Percentiles rank a stretch among this genome's conserved stretches.
These are phyloP conservation scores for Gnatocerus cornutus DNA, from an alignment of 2,888 invertebrate species.

Conservation along the genomic window DNA sequence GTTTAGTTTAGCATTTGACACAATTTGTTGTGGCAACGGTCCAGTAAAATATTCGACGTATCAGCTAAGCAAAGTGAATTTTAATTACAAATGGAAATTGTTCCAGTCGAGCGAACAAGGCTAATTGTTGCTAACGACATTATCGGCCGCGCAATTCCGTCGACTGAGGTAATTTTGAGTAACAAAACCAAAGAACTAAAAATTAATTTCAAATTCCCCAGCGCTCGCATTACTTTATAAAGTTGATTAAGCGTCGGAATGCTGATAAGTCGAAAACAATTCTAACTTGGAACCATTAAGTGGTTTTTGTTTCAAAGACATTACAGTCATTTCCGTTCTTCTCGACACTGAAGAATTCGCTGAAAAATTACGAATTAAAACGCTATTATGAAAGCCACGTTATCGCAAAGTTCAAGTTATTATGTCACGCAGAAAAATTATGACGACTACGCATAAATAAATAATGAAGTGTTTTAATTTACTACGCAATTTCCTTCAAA, in stretches of 20 bases:
- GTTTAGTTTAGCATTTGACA: no score
- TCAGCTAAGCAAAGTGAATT: conserved; percentile 50
- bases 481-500: conserved; percentile 44
- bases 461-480: conserved; percentile 41
- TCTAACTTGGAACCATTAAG: conserved; percentile 14
- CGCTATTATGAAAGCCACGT: neutral
- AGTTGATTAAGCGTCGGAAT: conserved; percentile 32
- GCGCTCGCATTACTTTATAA: conserved; percentile 30
- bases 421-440: neutral
- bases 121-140: conserved; percentile 61
- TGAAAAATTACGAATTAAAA: neutral
- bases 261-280: conserved; percentile 32
- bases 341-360: neutral
- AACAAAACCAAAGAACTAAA: conserved; percentile 44
- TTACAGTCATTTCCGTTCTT: conserved; percentile 7
- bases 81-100: conserved; percentile 57
- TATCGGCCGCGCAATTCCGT: conserved; percentile 54
- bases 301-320: conserved; percentile 1
- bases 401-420: neutral
- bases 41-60: conserved; percentile 16
- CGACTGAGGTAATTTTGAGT: conserved; percentile 49
- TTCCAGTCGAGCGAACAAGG: conserved; percentile 50
- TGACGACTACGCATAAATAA: conserved; percentile 1
- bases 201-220: conserved; percentile 44
- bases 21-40: no score